Conservation (phyloP, 2,113 vertebrate species). For the Epinephelus moara region DNA sequence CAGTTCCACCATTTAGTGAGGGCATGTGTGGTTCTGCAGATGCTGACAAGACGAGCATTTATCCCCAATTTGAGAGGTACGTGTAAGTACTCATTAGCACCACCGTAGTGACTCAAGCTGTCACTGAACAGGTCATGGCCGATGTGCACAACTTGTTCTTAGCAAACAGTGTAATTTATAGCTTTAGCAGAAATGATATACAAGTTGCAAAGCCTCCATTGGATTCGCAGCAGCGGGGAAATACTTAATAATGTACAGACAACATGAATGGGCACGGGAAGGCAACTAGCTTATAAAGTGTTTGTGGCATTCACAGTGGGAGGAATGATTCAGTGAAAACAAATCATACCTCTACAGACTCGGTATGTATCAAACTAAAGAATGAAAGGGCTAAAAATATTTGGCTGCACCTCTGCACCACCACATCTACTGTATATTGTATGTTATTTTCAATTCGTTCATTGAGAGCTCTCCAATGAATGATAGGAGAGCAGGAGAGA, state of each 20-base stretch:
- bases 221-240: background rate
- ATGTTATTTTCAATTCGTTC: background rate
- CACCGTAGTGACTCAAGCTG: background rate
- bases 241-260: background rate
- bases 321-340: slow-evolving; percentile 5
- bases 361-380: slow-evolving; percentile 8
- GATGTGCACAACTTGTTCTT: slow-evolving; percentile 6
- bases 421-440: background rate
- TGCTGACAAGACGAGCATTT: background rate
- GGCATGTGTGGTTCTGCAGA: background rate
- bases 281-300: background rate
- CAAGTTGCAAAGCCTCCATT: background rate
- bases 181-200: background rate
- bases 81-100: background rate
- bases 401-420: background rate
- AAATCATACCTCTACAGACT: slow-evolving; percentile 7
- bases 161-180: background rate
- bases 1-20: background rate
- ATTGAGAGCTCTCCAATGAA: background rate
- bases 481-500: background rate
- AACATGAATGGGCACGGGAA: slow-evolving; percentile 17
- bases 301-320: background rate
- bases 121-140: background rate
- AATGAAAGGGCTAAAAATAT: background rate
- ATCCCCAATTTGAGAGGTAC: background rate